Evolutionary conservation across 23 tunicate genomes (phyloP), one percentile per base, ranked within the genome.

Genomic region (Trididemnum clinides): DNA sequence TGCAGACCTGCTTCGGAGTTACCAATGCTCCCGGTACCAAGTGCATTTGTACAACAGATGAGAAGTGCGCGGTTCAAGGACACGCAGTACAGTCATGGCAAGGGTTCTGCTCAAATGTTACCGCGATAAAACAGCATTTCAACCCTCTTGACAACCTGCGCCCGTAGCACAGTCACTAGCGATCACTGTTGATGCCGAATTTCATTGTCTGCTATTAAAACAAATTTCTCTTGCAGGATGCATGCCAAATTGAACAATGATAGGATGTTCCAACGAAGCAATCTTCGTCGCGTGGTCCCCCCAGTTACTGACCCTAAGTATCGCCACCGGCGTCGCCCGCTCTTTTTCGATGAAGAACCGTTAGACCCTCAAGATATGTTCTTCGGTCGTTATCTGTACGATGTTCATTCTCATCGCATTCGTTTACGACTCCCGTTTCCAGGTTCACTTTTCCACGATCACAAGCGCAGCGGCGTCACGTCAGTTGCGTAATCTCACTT

Each of bases 301-400:
- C 85, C 86, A 18, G 33, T 74, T 27, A 82, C 82, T 1, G 18
- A 15, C 33, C 64, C 83, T 36, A 15, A 63, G 15, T 21, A 23
- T 20, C 29, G 44, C n/a, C 62, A n/a, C 34, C 34, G 25, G 19
- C 38, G 64, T 33, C 80, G 77, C 0, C 89, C 77, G 34, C 28
- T 38, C 27, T 31, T 74, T 33, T 77, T 58, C 39, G 86, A 71
- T 3, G 89, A 90, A 38, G 27, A 73, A 54, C 62, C 81, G 28
- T 70, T 72, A 28, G 90, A 92, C 54, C 78, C 57, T 3, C 32
- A 72, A 20, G 75, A 82, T 33, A 64, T 92, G 71, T 92, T 73
- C 64, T 88, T 82, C 80, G 66, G 89, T 44, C 89, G 92, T 0
- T 59, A 73, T 4, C 36, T 83, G 28, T 92, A 92, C 34, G 97